Percentiles rank a stretch among this genome's conserved stretches.
Evolutionary conservation across 2,797 vertebrate species (phyloP).

Genomic region (Leptatherina wallacei): DNA sequence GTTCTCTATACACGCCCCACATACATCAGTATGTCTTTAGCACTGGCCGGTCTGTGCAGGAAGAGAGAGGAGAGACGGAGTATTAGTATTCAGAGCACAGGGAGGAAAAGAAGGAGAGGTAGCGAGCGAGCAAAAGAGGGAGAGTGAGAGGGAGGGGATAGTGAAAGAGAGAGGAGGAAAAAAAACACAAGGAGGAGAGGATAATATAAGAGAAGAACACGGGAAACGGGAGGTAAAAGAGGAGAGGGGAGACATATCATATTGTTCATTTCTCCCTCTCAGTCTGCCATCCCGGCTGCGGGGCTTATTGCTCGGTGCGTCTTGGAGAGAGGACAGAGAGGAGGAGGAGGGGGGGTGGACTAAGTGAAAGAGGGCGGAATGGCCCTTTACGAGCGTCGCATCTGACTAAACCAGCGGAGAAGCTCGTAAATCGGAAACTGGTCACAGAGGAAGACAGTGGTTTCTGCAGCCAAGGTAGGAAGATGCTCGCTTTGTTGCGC

Average conservation of each 20-base stretch:
- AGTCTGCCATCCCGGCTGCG: slow-evolving; percentile 75
- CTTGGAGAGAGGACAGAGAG: slow-evolving; percentile 36
- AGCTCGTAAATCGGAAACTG: slow-evolving; percentile 50
- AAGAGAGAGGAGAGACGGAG: slow-evolving; percentile 72
- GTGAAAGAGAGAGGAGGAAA: slow-evolving; percentile 70
- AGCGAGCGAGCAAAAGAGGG: slow-evolving; percentile 47
- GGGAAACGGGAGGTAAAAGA: slow-evolving; percentile 68
- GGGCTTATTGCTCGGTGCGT: slow-evolving; percentile 63
- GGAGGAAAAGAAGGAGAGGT: slow-evolving; percentile 55
- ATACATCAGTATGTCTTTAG: slow-evolving; percentile 85
- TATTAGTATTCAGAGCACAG: slow-evolving; percentile 88
- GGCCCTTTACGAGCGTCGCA: slow-evolving; percentile 76
- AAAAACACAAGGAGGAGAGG: slow-evolving; percentile 62
- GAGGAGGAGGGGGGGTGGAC: slow-evolving; percentile 24
- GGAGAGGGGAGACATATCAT: slow-evolving; percentile 70
- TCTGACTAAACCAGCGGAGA: slow-evolving; percentile 63
- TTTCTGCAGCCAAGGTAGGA: slow-evolving; percentile 65
- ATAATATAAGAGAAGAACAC: slow-evolving; percentile 72
- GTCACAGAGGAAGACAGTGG: slow-evolving; percentile 41
- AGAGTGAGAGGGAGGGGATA: slow-evolving; percentile 66
- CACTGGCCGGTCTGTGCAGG: slow-evolving; percentile 71
- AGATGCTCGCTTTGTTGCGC: slow-evolving; percentile 31
- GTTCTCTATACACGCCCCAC: slow-evolving; percentile 61
- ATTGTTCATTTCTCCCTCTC: slow-evolving; percentile 77
- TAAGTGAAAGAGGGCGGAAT: slow-evolving; percentile 69